Conservation (phyloP, 2,113 vertebrate species). For the Syrmaticus mikado region DNA sequence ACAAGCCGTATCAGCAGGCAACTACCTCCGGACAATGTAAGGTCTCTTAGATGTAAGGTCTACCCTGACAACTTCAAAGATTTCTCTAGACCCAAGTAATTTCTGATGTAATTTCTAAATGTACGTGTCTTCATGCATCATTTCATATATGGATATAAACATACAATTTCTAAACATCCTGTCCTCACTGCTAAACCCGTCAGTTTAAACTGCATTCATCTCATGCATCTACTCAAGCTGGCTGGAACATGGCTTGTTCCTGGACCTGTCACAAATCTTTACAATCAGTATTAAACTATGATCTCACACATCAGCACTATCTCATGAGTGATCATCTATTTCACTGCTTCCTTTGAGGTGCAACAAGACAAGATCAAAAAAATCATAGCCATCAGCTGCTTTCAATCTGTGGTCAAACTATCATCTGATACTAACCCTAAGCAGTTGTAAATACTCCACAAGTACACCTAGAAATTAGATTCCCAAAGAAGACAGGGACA, state of each 20-base stretch:
- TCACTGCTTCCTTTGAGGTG: neutral
- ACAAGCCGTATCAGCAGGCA: neutral
- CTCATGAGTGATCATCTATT: neutral
- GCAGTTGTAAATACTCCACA: neutral
- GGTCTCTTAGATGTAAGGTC: neutral
- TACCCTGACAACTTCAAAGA: neutral
- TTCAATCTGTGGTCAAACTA: neutral
- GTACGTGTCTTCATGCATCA: neutral
- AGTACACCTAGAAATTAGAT: neutral
- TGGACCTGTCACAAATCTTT: neutral
- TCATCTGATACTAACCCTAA: neutral
- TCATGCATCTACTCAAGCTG: neutral
- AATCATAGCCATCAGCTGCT: neutral
- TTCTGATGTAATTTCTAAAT: neutral
- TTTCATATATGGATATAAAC: neutral
- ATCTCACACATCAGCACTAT: neutral
- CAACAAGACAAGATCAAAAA: neutral
- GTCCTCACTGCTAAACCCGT: neutral
- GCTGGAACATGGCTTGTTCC: neutral
- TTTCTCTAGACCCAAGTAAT: neutral
- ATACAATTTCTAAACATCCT: neutral
- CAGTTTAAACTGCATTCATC: neutral
- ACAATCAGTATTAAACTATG: neutral
- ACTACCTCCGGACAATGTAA: neutral
- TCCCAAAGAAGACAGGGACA: neutral